Base-by-base conservation (phyloP, 1,140 invertebrate species). In the Diorhabda sublineata region DNA sequence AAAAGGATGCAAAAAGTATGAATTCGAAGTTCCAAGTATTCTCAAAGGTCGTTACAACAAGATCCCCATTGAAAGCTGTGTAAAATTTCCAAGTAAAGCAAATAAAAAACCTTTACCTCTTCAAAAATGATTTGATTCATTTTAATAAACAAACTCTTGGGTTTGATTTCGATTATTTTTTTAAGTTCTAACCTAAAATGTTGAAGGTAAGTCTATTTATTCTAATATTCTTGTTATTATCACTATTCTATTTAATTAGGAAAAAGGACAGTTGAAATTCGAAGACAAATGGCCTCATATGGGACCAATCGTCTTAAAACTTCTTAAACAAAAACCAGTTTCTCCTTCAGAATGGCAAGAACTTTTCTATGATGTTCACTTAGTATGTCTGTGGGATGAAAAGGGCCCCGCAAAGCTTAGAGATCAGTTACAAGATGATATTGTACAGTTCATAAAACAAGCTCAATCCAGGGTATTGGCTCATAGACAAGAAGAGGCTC, bases 281-380 rank as follows among this genome's bases (percentile, higher is more conserved):
- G 94, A 98, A 82, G 94, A 96, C 72, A 92, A 96, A 89, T 99
- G 96, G 96, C 95, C 95, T 61, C 86, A 85, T 69, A 98, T 98
- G 91, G 87, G 93, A 72, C 94, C 94, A 6, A 95, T 94, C 73
- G 95, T 98, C 58, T 82, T 97, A 61, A 97, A 98, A 82, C 82
- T 98, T 45, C 83, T 98, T 52, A 90, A 95, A 74, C 96, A 98
- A 83, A 95, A 98, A 79, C 85, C 92, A 43, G 95, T 98, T 0
- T 92, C 92, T n/a, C 90, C 94, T 78, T 87, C 84, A 73, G 96
- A 99, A 87, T 99, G 97, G 97, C 96, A 98, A 81, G 95, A 97
- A 81, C 84, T 98, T 70, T 99, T 99, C 83, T 97, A 94, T 83
- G 92, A 92, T 61, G 94, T 98, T 5, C 95, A 98, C 84, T 87